These are phyloP conservation scores for Holacanthella duospinosa DNA, from an alignment of 2,888 invertebrate species.

Conservation along the genomic window DNA sequence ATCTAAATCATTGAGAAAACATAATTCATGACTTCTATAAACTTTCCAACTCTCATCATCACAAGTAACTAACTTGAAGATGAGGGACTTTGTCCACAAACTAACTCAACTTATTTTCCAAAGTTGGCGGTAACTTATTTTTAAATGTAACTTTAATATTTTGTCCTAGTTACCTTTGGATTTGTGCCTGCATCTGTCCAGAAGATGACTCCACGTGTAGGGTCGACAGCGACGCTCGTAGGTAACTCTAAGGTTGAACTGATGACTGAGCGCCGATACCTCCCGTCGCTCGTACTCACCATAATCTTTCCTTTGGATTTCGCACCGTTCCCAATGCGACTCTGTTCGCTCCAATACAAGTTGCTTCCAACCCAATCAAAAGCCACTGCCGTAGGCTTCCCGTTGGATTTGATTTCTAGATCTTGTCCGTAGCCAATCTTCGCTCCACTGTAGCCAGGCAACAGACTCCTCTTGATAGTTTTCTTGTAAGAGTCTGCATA, in stretches of 20 bases:
- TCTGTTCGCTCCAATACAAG: constrained; percentile 85
- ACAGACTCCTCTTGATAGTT: constrained; percentile 80
- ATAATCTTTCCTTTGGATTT: constrained; percentile 56
- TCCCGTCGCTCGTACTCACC: constrained; percentile 78
- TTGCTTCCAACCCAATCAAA: constrained; percentile 91
- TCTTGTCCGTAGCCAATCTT: constrained; percentile 78
- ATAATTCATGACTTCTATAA: too few species aligned
- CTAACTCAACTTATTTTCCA: not conserved
- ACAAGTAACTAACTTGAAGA: too few species aligned
- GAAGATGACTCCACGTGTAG: constrained; percentile 69
- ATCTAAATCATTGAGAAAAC: constrained; percentile 47
- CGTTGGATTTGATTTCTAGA: constrained; percentile 47
- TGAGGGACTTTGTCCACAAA: too few species aligned
- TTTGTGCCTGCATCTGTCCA: constrained; percentile 88
- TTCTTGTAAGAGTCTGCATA: constrained; percentile 91
- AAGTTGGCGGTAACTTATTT: not conserved
- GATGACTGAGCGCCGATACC: constrained; percentile 71
- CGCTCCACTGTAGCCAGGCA: constrained; percentile 68
- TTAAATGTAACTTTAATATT: not conserved
- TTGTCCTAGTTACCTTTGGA: constrained; percentile 62
- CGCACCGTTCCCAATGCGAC: constrained; percentile 45
- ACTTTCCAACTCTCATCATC: too few species aligned
- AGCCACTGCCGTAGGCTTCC: constrained; percentile 74
- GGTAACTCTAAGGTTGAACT: constrained; percentile 70
- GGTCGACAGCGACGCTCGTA: constrained; percentile 77